Evolutionary conservation across 2,888 invertebrate genomes (phyloP).

Genomic region (Alentia gelatinosa): DNA sequence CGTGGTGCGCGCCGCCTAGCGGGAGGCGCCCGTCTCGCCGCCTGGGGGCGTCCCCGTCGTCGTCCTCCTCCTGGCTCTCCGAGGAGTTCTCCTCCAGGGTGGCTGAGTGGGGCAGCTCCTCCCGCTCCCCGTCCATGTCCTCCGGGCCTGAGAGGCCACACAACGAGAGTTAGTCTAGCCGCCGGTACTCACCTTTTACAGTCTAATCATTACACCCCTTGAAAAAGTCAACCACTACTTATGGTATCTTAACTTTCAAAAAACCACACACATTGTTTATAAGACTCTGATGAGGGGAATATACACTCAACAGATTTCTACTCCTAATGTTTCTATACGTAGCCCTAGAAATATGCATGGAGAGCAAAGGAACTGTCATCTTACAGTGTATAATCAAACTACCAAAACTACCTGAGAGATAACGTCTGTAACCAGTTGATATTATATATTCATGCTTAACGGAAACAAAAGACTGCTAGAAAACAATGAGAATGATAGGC

Average conservation of each 20-base stretch:
- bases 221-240: neutral
- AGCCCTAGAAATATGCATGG: too few species aligned
- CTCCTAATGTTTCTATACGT: too few species aligned
- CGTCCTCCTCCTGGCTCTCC: constrained; percentile 70
- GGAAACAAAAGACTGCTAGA: too few species aligned
- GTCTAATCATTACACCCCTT: too few species aligned
- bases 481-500: too few species aligned
- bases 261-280: neutral
- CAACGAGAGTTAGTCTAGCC: neutral
- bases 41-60: constrained; percentile 56
- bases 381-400: too few species aligned
- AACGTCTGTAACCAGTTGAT: too few species aligned
- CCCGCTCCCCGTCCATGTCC: constrained; percentile 65
- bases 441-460: too few species aligned
- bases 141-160: constrained; percentile 51
- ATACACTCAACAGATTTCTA: neutral
- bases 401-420: too few species aligned
- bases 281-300: neutral
- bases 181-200: too few species aligned
- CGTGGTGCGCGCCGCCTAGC: neutral
- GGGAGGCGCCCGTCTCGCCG: neutral
- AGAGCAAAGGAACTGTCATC: too few species aligned
- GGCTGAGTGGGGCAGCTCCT: constrained; percentile 64
- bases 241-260: neutral
- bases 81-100: constrained; percentile 83